Conservation (phyloP, 2,888 invertebrate species). For the Argyresthia albistria region DNA sequence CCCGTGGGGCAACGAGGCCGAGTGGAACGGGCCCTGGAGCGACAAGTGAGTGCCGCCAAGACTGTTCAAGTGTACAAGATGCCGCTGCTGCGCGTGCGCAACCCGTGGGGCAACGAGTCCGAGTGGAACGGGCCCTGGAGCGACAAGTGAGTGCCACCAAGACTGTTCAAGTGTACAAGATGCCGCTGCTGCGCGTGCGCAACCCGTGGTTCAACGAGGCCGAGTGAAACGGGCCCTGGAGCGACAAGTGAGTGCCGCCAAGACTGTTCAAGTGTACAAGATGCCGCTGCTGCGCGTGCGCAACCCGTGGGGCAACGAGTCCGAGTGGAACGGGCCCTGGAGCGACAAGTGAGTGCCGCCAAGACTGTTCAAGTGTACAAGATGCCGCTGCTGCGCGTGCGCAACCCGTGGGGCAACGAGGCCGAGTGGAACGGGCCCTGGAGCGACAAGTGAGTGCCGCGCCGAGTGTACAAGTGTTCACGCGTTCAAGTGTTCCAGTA, state of each 20-base stretch:
- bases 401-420: not conserved
- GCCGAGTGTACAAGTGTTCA: too few relatives aligned
- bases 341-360: too few relatives aligned
- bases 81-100: slow-evolving; percentile 86
- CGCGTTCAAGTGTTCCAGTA: too few relatives aligned
- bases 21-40: slow-evolving; percentile 97
- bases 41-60: slow-evolving; percentile 75
- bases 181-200: slow-evolving; percentile 85
- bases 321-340: too few relatives aligned
- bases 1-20: slow-evolving; percentile 96
- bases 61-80: slow-evolving; percentile 76
- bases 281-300: not conserved
- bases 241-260: slow-evolving; percentile 77
- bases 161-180: slow-evolving; percentile 70
- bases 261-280: too few relatives aligned
- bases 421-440: too few relatives aligned
- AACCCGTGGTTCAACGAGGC: slow-evolving; percentile 97
- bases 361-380: too few relatives aligned
- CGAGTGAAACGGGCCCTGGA: slow-evolving; percentile 97
- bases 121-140: slow-evolving; percentile 98
- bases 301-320: not conserved
- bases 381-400: not conserved
- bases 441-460: too few relatives aligned
- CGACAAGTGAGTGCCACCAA: slow-evolving; percentile 75
- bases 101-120: slow-evolving; percentile 96